These are phyloP conservation scores for Podilymbus podiceps DNA, from an alignment of 2,113 vertebrate genomes.

Conservation along the genomic window DNA sequence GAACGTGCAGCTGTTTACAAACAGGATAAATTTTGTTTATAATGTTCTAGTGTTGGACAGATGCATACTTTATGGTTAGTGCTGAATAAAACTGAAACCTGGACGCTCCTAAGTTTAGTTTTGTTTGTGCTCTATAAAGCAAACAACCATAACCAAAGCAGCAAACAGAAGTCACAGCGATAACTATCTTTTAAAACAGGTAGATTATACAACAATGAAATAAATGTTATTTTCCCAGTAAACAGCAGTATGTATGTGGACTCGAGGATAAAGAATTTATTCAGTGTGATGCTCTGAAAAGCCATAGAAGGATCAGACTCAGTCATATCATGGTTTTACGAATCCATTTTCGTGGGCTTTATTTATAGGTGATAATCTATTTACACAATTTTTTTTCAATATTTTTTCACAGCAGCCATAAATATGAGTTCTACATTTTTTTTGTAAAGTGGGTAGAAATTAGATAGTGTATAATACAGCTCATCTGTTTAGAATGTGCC, in stretches of 20 bases:
- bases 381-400: background rate
- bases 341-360: background rate
- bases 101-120: background rate
- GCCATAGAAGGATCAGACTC: background rate
- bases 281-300: background rate
- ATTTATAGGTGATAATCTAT: too few relatives aligned
- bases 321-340: background rate
- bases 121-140: background rate
- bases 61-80: background rate
- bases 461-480: background rate
- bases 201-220: background rate
- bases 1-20: background rate
- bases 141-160: background rate
- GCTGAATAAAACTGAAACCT: background rate
- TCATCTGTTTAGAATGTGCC: background rate
- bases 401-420: background rate
- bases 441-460: background rate
- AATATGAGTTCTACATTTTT: background rate
- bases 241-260: background rate
- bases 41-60: background rate
- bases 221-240: background rate
- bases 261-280: background rate
- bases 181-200: background rate
- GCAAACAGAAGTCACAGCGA: background rate
- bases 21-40: background rate